phyloP scores from a whole-genome alignment of 2,113 vertebrate genomes.

The Lutjanus erythropterus region DNA sequence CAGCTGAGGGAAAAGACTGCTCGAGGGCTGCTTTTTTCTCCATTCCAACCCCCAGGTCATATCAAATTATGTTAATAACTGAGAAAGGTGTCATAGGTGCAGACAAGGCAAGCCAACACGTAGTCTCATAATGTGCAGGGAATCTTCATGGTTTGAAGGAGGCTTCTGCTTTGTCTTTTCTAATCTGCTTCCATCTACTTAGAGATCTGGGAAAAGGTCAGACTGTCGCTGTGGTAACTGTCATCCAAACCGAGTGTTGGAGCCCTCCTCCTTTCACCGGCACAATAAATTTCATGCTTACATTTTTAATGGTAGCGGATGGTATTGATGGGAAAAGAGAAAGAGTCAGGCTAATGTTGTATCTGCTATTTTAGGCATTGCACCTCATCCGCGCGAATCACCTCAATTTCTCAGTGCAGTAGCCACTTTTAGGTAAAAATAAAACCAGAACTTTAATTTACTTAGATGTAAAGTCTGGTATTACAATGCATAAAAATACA shows the following conservation, averaged over 20 bases:
- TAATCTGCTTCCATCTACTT: slow-evolving; percentile 41
- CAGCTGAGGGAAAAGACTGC: neutral
- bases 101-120: neutral
- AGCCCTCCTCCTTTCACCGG: slow-evolving; percentile 17
- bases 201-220: slow-evolving; percentile 64
- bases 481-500: neutral
- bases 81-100: neutral
- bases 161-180: slow-evolving; percentile 31
- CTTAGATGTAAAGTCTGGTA: neutral
- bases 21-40: neutral
- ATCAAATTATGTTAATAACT: neutral
- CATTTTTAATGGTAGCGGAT: slow-evolving; percentile 22
- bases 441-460: neutral
- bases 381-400: too few species aligned
- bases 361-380: neutral
- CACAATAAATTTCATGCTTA: slow-evolving; percentile 20
- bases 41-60: neutral
- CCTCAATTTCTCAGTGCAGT: neutral
- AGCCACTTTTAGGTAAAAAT: neutral
- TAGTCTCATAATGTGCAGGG: slow-evolving; percentile 2
- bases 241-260: slow-evolving; percentile 3
- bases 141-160: slow-evolving; percentile 9
- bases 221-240: slow-evolving; percentile 59
- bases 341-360: neutral
- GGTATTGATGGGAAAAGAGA: neutral